Evolutionary conservation across 2,888 invertebrate species (phyloP).

Genomic region (Xanthia togata): DNA sequence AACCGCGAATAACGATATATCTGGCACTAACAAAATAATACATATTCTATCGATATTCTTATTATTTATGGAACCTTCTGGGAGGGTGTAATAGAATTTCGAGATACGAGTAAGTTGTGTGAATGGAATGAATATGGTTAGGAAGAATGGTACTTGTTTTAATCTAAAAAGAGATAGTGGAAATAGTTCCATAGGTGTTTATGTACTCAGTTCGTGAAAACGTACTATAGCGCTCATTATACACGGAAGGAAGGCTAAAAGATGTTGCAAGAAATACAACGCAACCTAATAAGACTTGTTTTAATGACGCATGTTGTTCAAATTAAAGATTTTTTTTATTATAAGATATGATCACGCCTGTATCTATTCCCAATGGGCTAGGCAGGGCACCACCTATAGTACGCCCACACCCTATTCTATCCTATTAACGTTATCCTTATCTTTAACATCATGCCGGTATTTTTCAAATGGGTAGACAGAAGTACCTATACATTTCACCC

Average conservation of each 20-base stretch:
- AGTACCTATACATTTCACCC: neutral
- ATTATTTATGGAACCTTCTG: constrained; percentile 58
- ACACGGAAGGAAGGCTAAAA: neutral
- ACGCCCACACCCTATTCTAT: too few species aligned
- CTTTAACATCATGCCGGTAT: neutral
- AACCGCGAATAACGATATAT: constrained; percentile 63
- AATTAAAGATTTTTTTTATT: too few species aligned
- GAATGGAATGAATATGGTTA: constrained; percentile 17
- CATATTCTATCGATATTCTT: constrained; percentile 53
- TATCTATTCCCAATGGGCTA: neutral
- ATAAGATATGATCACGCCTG: neutral
- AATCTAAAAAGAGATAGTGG: neutral
- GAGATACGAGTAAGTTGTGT: constrained; percentile 36
- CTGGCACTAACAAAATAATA: constrained; percentile 60
- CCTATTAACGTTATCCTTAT: too few species aligned
- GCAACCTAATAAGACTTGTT: neutral
- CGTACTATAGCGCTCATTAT: too few species aligned
- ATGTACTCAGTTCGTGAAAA: neutral
- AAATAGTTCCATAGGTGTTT: constrained; percentile 1
- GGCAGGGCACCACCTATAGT: too few species aligned
- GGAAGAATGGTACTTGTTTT: neutral
- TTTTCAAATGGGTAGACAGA: neutral
- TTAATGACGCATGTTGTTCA: too few species aligned
- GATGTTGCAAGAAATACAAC: neutral
- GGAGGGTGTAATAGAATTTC: constrained; percentile 52